phyloP scores from a whole-genome alignment of 1,140 invertebrate genomes.

The Ceratina calcarata region DNA sequence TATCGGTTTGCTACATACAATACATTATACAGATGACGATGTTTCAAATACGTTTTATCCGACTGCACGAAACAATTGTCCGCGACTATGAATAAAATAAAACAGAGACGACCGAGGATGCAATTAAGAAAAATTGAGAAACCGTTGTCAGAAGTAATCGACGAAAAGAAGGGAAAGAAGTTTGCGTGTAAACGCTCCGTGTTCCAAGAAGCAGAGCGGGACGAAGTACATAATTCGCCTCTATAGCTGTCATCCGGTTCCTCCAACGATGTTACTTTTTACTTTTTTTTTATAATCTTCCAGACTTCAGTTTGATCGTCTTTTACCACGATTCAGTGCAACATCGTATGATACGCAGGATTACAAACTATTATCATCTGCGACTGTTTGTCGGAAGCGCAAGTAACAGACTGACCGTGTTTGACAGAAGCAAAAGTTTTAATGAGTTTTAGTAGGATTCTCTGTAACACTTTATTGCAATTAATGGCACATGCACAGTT shows the following conservation, averaged over 20 bases:
- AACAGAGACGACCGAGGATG: not conserved
- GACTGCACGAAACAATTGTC: not conserved
- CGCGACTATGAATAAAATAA: not conserved
- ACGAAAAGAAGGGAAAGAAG: not conserved
- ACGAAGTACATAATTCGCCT: not conserved
- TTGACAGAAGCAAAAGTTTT: too few relatives aligned
- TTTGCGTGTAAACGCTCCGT: constrained; percentile 44
- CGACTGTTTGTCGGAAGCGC: too few relatives aligned
- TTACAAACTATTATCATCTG: too few relatives aligned
- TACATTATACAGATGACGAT: not conserved
- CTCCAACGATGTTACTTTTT: constrained; percentile 22
- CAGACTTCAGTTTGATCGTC: not conserved
- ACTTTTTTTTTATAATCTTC: constrained; percentile 30
- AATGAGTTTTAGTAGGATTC: too few relatives aligned
- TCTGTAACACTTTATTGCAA: too few relatives aligned
- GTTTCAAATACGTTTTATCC: not conserved
- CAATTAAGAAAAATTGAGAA: not conserved
- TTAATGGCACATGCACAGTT: too few relatives aligned
- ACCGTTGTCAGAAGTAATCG: not conserved
- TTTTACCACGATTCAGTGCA: too few relatives aligned
- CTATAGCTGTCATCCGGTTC: constrained; percentile 30
- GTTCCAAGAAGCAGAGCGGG: constrained; percentile 41
- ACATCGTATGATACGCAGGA: too few relatives aligned
- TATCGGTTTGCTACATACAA: too few relatives aligned
- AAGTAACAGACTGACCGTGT: too few relatives aligned